phyloP scores from a whole-genome alignment of 2,888 invertebrate species.

The Microchrysa polita region DNA sequence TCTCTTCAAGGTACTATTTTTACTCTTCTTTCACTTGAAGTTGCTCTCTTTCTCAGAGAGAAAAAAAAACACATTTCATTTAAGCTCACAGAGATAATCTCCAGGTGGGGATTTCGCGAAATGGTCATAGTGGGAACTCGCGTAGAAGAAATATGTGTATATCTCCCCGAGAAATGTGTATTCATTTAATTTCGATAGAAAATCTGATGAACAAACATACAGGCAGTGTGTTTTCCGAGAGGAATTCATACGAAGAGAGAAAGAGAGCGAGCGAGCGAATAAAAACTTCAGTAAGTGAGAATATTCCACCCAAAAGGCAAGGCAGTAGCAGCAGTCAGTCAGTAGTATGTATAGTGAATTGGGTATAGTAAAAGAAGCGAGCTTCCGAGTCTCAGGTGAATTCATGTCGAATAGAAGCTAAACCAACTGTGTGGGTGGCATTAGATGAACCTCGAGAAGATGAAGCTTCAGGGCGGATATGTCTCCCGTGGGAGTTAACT shows the following conservation, averaged over 20 bases:
- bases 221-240: not conserved
- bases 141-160: not conserved
- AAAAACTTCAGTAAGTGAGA: conserved; percentile 18
- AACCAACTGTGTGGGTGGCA: conserved; percentile 50
- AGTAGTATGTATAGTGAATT: no score
- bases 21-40: not conserved
- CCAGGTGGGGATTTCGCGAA: conserved; percentile 24
- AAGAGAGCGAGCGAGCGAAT: not conserved
- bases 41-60: conserved; percentile 16
- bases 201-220: conserved; percentile 37
- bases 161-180: conserved; percentile 15
- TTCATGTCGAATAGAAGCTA: conserved; percentile 6
- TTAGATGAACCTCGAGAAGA: conserved; percentile 51
- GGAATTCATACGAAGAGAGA: not conserved
- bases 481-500: conserved; percentile 63
- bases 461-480: conserved; percentile 58
- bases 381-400: conserved; percentile 22
- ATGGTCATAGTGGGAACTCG: conserved; percentile 22
- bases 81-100: conserved; percentile 8
- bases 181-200: conserved; percentile 24
- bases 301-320: no score
- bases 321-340: no score
- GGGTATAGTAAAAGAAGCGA: conserved; percentile 38
- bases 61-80: conserved; percentile 29
- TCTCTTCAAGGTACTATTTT: not conserved